Base-by-base conservation (phyloP, 2,113 vertebrate genomes). In the Corythornis cristatus region DNA sequence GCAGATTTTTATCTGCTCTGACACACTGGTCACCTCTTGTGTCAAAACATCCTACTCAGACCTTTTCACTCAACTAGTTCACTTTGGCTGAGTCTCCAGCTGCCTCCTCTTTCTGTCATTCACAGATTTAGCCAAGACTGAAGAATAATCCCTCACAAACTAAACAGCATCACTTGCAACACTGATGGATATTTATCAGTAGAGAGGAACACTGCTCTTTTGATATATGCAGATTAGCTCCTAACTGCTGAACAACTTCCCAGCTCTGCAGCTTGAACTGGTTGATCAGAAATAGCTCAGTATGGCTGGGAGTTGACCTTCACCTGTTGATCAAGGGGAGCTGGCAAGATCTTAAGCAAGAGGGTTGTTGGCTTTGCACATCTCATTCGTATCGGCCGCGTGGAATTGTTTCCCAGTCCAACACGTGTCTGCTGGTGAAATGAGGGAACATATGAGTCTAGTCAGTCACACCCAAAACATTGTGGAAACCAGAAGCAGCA, bases 381-480 rank as follows among this genome's bases (percentile, higher is more conserved):
- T 92, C 64, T 64, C 35, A 91, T 92, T 95, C 81, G 33, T 88
- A 91, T 80, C 85, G 89, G 91, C 89, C 56, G 87, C 66, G 89
- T 56, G 75, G 95, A 94, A 95, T 94, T 96, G 94, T 96, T 95
- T 95, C 78, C 4, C 28, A 93, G 94, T 93, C 95, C 95, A 95
- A 89, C 93, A 93, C 93, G 91, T 93, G 94, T 96, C 96, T 95
- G 78, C 78, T 93, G 87, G 78, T 94, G 95, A 96, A 96, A 94
- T 93, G 89, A 1, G 67, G 79, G 89, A 96, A 96, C 96, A 95
- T 96, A 96, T 91, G 94, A 96, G 67, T 83, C 87, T 92, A 96
- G 93, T 95, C 94, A 96, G 94, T 95, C 94, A 94, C 95, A 96
- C 95, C 89, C 95, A 94, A 96, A 96, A 96, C 89, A 96, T 92